Conservation (phyloP, 2,113 vertebrate species). For the Scomber japonicus region DNA sequence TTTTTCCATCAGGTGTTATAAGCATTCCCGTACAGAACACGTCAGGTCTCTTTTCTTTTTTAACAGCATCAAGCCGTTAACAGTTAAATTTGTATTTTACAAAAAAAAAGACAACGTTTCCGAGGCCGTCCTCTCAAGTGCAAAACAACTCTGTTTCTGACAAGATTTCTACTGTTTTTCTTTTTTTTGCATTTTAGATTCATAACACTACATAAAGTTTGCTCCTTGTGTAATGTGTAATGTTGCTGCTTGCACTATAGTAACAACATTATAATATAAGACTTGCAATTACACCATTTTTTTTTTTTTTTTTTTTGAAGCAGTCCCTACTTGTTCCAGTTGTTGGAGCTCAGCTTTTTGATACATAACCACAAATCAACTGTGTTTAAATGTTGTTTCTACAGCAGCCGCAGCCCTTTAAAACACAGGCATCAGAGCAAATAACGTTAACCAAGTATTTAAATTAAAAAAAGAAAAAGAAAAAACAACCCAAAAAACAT, state of each 20-base stretch:
- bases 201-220: conserved; percentile 53
- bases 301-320: conserved; percentile 12
- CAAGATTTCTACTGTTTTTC: conserved; percentile 71
- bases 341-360: conserved; percentile 45
- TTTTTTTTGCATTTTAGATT: conserved; percentile 81
- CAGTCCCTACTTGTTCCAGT: conserved; percentile 45
- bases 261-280: conserved; percentile 54
- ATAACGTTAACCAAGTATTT: conserved; percentile 73
- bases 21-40: conserved; percentile 86
- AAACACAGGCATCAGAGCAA: conserved; percentile 59
- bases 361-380: conserved; percentile 63
- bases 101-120: conserved; percentile 84
- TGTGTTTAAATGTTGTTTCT: conserved; percentile 56
- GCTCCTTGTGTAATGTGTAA: conserved; percentile 43
- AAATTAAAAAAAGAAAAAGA: conserved; percentile 64
- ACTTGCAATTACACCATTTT: conserved; percentile 54
- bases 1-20: conserved; percentile 71
- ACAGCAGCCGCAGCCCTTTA: conserved; percentile 60
- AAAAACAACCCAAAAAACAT: conserved; percentile 80
- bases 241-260: conserved; percentile 46
- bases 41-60: conserved; percentile 60
- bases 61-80: conserved; percentile 84
- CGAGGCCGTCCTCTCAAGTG: conserved; percentile 75
- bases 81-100: conserved; percentile 81
- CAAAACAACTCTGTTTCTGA: conserved; percentile 78